Evolutionary conservation across 2,888 invertebrate genomes (phyloP), one percentile per base, ranked within the genome.

Genomic region (Parapristionchus giblindavisi): DNA sequence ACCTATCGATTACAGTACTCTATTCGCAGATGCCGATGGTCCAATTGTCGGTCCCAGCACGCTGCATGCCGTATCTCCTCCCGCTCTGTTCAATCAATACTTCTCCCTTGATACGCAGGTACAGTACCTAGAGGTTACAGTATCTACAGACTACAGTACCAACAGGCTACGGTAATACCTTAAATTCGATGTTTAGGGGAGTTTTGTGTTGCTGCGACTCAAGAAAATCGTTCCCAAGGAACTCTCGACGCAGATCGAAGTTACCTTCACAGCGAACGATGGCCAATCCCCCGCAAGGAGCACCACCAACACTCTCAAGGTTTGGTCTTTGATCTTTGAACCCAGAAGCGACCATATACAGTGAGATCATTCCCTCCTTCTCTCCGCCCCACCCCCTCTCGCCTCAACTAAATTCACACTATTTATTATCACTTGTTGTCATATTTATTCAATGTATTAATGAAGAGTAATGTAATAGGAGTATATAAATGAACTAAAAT

Each of bases 91-190:
- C 65, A 65, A 65, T 40, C 43, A 34, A 65, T 48, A 65, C 17
- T 65, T 65, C 43, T 65, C 65, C 8, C 65, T 65, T 4, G 65
- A 65, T 29, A 48, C 32, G 29, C 65, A 65, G 48, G 65, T 65
- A 65, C n/a, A n/a, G n/a, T n/a, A n/a, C n/a, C n/a, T n/a, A n/a
- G n/a, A n/a, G n/a, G n/a, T n/a, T n/a, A n/a, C n/a, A 43, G 6
- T 21, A 43, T 40, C 14, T 32, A 65, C 29, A 65, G 8, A 38
- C 48, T 21, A n/a, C 17, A 27, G 4, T 24, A 21, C 6, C n/a
- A 6, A 14, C 11, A n/a, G 14, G 24, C 24, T 6, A n/a, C 6
- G 54, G 17, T 54, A n/a, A 14, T n/a, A 24, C n/a, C n/a, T 24
- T n/a, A 54, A 54, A 54, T 6, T 17, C 11, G 38, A 29, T 1